Evolutionary conservation across 2,888 invertebrate genomes (phyloP), one percentile per base, ranked within the genome.

Genomic region (Trissolcus japonicus): DNA sequence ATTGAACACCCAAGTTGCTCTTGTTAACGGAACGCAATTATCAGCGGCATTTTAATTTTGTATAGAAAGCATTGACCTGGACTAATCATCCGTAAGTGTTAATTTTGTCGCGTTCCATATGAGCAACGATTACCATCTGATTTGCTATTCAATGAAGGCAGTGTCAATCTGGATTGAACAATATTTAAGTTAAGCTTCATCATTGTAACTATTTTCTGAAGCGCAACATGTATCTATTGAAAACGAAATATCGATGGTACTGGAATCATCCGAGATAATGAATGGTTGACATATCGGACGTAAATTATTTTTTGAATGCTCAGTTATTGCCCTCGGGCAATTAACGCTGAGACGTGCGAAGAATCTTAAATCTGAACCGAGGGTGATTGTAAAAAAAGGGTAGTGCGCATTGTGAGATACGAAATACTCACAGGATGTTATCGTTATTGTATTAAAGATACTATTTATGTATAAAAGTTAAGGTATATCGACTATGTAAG

Each of bases 401-500:
- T 55, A 79, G 73, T 53, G 69, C 72, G 76, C 68, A 55, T 62
- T 78, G 59, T 65, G 68, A 69, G 78, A 72, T 65, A 79, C 71
- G 79, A 81, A 7, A 35, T 35, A 76, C 78, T 72, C 82, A 82
- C 79, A 74, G 79, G 82, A 86, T 86, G 87, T 87, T 87, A 86
- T 83, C 87, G 87, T 87, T 87, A 86, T 82, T 81, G 82, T 77
- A 86, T 86, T 86, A 81, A 82, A 86, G 83, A 86, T 85, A 86
- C 85, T 86, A 86, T 87, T 86, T 87, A 87, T 87, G 82, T 86
- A 86, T 82, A 82, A 82, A 84, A 68, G 81, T 79, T 66, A 69
- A 74, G 62, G 74, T 79, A 77, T 17, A 79, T 25, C 73, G 35
- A 78, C 65, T 79, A 69, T 61, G 65, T 80, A 79, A 78, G 76